phyloP scores from a whole-genome alignment of 2,797 vertebrate species.

The Propithecus deckenii region DNA sequence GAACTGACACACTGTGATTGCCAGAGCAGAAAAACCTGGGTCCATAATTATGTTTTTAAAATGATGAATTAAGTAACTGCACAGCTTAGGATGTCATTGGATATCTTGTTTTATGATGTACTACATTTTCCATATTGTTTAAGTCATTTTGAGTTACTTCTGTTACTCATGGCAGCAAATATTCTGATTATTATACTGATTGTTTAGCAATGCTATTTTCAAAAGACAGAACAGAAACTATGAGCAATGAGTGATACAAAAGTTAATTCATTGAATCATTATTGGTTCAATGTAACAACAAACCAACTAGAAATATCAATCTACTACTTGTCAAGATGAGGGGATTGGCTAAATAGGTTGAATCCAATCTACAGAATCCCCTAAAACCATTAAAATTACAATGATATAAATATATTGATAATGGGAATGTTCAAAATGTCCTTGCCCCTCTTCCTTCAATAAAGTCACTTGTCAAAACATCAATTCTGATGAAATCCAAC shows the following conservation, averaged over 20 bases:
- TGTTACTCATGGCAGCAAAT: background rate
- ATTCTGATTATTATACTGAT: background rate
- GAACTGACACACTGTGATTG: background rate
- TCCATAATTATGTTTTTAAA: background rate
- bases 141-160: background rate
- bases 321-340: background rate
- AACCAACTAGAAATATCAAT: background rate
- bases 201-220: background rate
- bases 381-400: background rate
- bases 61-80: background rate
- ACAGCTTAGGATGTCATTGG: background rate
- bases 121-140: background rate
- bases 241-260: background rate
- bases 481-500: background rate
- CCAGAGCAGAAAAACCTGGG: background rate
- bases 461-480: background rate
- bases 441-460: background rate
- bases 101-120: background rate
- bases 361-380: background rate
- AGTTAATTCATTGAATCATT: background rate
- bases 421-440: background rate
- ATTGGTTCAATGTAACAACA: background rate
- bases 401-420: background rate
- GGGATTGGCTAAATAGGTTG: background rate
- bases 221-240: background rate